Evolutionary conservation across 2,888 invertebrate genomes (phyloP), one percentile per base, ranked within the genome.

Genomic region (Leptogaster cylindrica): DNA sequence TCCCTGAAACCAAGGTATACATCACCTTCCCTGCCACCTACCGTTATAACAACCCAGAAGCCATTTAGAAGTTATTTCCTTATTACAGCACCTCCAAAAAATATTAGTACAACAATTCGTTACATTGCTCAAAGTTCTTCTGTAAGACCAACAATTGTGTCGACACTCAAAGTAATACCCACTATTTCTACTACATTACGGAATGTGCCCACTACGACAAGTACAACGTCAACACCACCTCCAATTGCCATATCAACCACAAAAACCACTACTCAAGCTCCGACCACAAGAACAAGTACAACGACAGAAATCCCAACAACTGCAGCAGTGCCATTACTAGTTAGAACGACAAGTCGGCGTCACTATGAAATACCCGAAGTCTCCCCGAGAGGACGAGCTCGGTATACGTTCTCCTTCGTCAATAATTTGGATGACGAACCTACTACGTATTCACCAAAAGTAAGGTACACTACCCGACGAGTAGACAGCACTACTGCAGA

Each of bases 401-500:
- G 81, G 0, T 81, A 78, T 51, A 79, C 80, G 0, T 76, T 74
- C 5, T 77, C 78, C 10, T 77, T 76, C 2, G 52, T 70, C 73
- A 10, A 58, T 76, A n/a, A 77, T 0, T 70, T 31, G 8, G 78
- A 77, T 41, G 79, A 80, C 65, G 71, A 71, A 25, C 76, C 80
- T 16, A 80, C 80, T 1, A 81, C 81, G 0, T 81, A 80, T 72
- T 75, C 80, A 0, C 81, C 82, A 0, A 79, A 76, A 58, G 70
- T 75, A 1, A 76, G 77, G 16, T 72, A 75, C 31, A 68, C 72
- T 1, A 73, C 72, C 1, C 58, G 61, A 7, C 55, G 69, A n/a
- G 67, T 67, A 8, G 74, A 72, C 1, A 65, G 66, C 10, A 68
- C 67, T 27, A 71, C 70, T 5, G 70, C 71, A 0, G 71, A 72